These are phyloP conservation scores for Leuciscus idus DNA, from an alignment of 2,113 vertebrate genomes.

Conservation along the genomic window DNA sequence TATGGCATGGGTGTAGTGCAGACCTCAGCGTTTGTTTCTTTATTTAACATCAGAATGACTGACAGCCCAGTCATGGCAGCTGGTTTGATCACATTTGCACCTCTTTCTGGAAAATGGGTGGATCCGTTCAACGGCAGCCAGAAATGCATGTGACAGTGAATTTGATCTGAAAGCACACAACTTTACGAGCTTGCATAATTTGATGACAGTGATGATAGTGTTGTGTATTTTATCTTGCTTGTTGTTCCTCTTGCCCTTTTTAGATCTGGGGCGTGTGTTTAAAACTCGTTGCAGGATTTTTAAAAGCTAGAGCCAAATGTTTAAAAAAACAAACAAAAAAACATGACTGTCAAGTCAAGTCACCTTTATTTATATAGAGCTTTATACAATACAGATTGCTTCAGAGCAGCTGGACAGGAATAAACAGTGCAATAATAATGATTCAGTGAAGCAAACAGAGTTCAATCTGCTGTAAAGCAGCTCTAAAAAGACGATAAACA, in stretches of 20 bases:
- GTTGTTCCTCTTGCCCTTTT: neutral
- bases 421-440: too few species aligned
- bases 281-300: neutral
- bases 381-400: too few species aligned
- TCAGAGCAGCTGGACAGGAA: too few species aligned
- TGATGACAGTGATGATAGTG: neutral
- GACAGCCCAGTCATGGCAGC: constrained; percentile 12
- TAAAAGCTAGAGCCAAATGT: neutral
- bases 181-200: neutral
- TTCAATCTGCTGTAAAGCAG: too few species aligned
- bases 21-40: constrained; percentile 7
- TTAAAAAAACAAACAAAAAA: neutral
- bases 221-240: neutral
- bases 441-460: too few species aligned
- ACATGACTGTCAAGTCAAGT: neutral
- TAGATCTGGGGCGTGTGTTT: neutral
- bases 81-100: constrained; percentile 36
- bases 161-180: neutral
- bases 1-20: constrained; percentile 12
- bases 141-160: neutral
- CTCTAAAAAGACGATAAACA: too few species aligned
- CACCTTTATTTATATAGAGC: too few species aligned
- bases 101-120: constrained; percentile 7
- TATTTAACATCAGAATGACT: constrained; percentile 11
- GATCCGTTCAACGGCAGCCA: constrained; percentile 6